phyloP scores from a whole-genome alignment of 2,888 invertebrate genomes.

The Drosophila affinis region DNA sequence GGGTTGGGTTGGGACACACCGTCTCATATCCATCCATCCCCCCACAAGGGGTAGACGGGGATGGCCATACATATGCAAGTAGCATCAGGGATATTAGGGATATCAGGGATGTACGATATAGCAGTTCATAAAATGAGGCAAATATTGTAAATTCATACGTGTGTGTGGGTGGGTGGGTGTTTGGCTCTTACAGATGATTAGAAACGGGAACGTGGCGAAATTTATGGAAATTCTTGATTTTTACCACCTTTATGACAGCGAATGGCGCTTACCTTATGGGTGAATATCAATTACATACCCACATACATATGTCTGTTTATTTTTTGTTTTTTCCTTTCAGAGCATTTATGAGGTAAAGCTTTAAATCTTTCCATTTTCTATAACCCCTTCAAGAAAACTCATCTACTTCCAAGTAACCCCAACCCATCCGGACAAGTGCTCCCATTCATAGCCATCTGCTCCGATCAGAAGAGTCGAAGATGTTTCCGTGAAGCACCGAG shows the following conservation, averaged over 20 bases:
- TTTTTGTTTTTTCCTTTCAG: not conserved
- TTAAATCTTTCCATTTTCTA: not conserved
- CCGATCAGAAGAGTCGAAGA: not conserved
- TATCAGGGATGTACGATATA: conserved; percentile 8
- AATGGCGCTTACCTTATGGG: conserved; percentile 5
- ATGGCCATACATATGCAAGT: not conserved
- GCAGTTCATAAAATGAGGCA: conserved; percentile 14
- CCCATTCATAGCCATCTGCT: not conserved
- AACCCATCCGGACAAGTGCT: not conserved
- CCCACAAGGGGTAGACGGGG: conserved; percentile 11
- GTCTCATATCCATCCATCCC: not conserved
- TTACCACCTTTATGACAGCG: not conserved
- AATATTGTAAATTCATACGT: not conserved
- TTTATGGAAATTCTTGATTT: not conserved
- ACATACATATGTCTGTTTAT: not conserved
- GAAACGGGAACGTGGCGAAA: not conserved
- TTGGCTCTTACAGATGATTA: not conserved
- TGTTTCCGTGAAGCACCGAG: conserved; percentile 5
- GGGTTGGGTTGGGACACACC: conserved; percentile 27
- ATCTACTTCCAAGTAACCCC: not conserved
- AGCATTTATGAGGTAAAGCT: not conserved
- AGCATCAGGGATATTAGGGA: conserved; percentile 5
- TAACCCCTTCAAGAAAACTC: too few species aligned
- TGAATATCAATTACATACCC: not conserved
- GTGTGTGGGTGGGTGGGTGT: not conserved